Conservation (phyloP, 2,888 invertebrate species). For the Papilio gigon region DNA sequence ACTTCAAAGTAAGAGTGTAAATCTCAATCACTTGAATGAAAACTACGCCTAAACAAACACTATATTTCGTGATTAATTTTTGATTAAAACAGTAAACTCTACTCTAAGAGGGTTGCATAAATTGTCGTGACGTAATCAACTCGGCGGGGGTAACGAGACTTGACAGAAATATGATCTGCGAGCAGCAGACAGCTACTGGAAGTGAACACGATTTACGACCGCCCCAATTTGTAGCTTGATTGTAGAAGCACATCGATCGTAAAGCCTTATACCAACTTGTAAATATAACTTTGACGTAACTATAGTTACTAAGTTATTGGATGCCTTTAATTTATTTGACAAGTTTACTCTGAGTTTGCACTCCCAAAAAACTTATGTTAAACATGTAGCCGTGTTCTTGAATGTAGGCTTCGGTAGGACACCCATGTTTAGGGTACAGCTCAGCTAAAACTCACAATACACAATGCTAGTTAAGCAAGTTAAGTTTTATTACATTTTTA, state of each 20-base stretch:
- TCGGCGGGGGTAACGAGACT: slow-evolving; percentile 20
- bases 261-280: not conserved
- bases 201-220: slow-evolving; percentile 23
- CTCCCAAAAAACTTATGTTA: too few species aligned
- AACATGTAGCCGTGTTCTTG: too few species aligned
- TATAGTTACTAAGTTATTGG: too few species aligned
- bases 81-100: slow-evolving; percentile 8
- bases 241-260: slow-evolving; percentile 23
- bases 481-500: too few species aligned
- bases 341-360: too few species aligned
- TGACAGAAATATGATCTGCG: slow-evolving; percentile 33
- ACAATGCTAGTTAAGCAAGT: too few species aligned
- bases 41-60: not conserved
- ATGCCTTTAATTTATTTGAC: too few species aligned
- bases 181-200: slow-evolving; percentile 8
- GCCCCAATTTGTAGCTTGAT: slow-evolving; percentile 24
- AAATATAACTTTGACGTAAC: not conserved
- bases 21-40: not conserved
- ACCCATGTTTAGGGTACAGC: too few species aligned
- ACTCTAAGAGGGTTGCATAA: slow-evolving; percentile 5
- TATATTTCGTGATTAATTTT: slow-evolving; percentile 11
- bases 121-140: slow-evolving; percentile 25
- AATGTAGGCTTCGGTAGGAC: too few species aligned
- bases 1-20: too few species aligned
- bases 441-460: too few species aligned